phyloP scores from a whole-genome alignment of 35 echinoderm and acorn worm species.

The Strongylocentrotus purpuratus region DNA sequence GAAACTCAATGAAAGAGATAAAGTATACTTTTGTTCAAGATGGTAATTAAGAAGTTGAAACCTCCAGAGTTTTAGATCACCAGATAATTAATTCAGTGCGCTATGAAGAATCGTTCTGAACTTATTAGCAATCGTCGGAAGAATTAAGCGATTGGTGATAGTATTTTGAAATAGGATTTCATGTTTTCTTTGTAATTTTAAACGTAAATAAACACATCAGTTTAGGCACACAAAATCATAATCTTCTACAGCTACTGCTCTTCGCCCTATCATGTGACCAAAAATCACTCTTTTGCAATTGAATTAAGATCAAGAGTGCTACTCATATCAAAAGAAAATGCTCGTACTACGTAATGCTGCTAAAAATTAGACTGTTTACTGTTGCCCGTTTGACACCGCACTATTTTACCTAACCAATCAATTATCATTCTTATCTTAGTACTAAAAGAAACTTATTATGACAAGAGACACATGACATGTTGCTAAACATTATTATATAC shows the following conservation, averaged over 20 bases:
- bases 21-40: too few relatives aligned
- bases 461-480: neutral
- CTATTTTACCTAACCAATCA: neutral
- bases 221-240: neutral
- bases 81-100: too few relatives aligned
- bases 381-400: conserved; percentile 14
- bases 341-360: neutral
- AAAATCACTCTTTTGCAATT: neutral
- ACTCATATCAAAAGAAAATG: neutral
- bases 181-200: neutral
- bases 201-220: neutral
- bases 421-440: neutral
- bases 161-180: too few relatives aligned
- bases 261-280: neutral
- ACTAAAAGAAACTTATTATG: neutral
- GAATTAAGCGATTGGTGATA: too few relatives aligned
- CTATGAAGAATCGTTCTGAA: too few relatives aligned
- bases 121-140: too few relatives aligned
- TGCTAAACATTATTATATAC: neutral
- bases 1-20: neutral
- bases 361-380: neutral
- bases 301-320: neutral
- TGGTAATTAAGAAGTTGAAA: too few relatives aligned
- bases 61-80: too few relatives aligned
- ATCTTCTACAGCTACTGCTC: neutral